These are phyloP conservation scores for Botrylloides violaceus DNA, from an alignment of 23 tunicate genomes.

Conservation along the genomic window DNA sequence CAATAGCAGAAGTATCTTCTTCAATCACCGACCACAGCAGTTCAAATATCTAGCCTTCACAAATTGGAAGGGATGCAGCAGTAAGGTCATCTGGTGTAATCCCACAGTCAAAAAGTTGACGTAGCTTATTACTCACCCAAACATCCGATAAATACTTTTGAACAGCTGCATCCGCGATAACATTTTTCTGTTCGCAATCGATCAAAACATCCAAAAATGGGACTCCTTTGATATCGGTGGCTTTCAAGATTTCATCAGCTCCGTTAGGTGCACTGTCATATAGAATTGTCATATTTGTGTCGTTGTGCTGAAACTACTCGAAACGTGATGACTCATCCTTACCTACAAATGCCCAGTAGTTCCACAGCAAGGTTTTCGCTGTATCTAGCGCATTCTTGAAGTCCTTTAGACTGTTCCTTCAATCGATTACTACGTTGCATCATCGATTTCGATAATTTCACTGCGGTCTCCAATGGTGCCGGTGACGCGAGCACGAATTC, in stretches of 20 bases:
- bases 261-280: constrained; percentile 52
- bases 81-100: too few relatives aligned
- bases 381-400: constrained; percentile 58
- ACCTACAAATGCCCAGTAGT: constrained; percentile 87
- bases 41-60: too few relatives aligned
- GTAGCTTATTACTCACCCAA: constrained; percentile 41
- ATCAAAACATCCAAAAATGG: constrained; percentile 83
- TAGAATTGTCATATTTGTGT: not conserved
- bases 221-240: constrained; percentile 60
- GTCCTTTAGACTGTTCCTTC: constrained; percentile 68
- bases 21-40: too few relatives aligned
- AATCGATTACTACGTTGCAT: constrained; percentile 48
- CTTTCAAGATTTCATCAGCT: constrained; percentile 77
- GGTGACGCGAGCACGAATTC: constrained; percentile 74
- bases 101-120: too few relatives aligned
- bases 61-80: too few relatives aligned
- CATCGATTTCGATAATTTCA: constrained; percentile 70
- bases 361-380: constrained; percentile 79
- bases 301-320: not conserved
- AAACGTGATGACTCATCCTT: not conserved
- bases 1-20: too few relatives aligned
- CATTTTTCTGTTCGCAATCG: constrained; percentile 87
- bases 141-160: constrained; percentile 85
- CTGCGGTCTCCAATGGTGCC: constrained; percentile 72
- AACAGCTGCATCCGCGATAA: constrained; percentile 79